These are phyloP conservation scores for Pachyuromys duprasi DNA, from an alignment of 2,797 vertebrate genomes.

Conservation along the genomic window DNA sequence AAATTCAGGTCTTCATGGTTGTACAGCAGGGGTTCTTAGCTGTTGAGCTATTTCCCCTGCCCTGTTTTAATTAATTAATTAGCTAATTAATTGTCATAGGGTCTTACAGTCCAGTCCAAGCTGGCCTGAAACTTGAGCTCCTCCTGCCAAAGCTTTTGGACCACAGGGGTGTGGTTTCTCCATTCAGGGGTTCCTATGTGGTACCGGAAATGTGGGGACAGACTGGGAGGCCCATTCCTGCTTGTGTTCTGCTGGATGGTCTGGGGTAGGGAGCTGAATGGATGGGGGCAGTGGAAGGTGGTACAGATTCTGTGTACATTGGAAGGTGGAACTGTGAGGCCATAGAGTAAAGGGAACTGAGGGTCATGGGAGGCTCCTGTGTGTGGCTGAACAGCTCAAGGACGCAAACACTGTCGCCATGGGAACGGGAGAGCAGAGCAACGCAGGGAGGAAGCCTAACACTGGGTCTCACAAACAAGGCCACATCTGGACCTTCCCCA, in stretches of 20 bases:
- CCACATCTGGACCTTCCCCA: background rate
- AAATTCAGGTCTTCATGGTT: background rate
- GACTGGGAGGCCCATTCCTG: background rate
- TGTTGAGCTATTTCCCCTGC: background rate
- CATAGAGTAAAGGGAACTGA: background rate
- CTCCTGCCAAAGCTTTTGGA: background rate
- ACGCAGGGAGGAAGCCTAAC: background rate
- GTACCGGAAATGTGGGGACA: background rate
- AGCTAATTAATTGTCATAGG: background rate
- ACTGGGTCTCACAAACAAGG: background rate
- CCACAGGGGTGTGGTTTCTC: background rate
- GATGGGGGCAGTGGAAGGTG: background rate
- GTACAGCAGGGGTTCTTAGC: background rate
- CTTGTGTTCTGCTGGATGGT: background rate
- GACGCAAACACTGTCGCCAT: no score
- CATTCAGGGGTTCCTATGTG: no score
- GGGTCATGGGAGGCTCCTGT: background rate
- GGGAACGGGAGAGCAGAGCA: background rate
- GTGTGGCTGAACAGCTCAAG: background rate
- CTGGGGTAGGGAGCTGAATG: background rate
- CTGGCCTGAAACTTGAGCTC: background rate
- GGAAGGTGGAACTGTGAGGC: background rate
- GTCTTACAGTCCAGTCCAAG: background rate
- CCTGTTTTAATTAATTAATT: background rate
- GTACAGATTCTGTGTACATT: background rate